Conservation (phyloP, 2,797 vertebrate species). For the Halcyon leucocephala region DNA sequence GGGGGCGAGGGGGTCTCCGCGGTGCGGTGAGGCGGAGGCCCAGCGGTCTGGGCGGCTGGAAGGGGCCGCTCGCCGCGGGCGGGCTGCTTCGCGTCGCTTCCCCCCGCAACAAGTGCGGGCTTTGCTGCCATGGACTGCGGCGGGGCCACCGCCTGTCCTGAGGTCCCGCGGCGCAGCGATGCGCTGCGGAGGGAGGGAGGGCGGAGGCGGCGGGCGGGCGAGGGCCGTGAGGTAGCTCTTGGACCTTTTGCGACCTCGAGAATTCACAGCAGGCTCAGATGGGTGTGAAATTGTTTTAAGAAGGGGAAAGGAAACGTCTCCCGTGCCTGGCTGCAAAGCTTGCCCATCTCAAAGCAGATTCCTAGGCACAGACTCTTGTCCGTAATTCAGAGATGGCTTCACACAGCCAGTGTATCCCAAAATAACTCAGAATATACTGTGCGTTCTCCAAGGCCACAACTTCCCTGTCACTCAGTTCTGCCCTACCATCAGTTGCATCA, state of each 20-base stretch:
- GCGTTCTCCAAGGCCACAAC: neutral
- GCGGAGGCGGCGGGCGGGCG: neutral
- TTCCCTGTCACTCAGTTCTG: neutral
- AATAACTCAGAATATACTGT: neutral
- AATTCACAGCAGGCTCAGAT: neutral
- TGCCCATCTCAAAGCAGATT: neutral
- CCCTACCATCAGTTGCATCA: neutral
- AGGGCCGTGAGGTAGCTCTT: neutral
- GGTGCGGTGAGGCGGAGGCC: neutral
- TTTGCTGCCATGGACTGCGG: neutral
- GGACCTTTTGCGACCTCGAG: too few species aligned
- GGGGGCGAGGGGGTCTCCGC: neutral
- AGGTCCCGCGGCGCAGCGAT: neutral
- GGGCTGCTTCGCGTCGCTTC: neutral
- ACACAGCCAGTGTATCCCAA: fast-evolving
- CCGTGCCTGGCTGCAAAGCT: neutral
- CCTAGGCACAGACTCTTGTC: too few species aligned
- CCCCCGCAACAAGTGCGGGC: slow-evolving; percentile 15
- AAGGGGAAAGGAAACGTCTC: neutral
- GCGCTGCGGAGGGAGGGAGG: neutral
- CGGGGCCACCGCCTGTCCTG: fast-evolving
- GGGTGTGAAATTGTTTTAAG: neutral
- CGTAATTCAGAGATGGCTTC: neutral
- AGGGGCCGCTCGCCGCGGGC: too few species aligned
- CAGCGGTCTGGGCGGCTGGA: neutral